Evolutionary conservation across 2,888 invertebrate genomes (phyloP), one percentile per base, ranked within the genome.

Genomic region (Atethmia centrago): DNA sequence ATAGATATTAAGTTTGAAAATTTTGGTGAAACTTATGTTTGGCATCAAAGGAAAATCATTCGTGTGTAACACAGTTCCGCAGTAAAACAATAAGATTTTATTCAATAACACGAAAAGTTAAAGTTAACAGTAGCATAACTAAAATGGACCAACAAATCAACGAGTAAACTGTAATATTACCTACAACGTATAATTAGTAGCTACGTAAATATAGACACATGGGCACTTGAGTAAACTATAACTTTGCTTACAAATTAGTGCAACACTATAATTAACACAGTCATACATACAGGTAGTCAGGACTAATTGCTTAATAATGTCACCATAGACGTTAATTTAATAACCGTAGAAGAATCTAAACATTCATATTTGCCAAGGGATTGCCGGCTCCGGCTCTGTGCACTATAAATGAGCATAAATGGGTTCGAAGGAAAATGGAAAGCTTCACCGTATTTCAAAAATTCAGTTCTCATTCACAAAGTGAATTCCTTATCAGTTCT

Each of bases 301-400:
- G 12, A 56, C 67, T 81, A 82, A 82, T 82, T 75, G 61, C 59
- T 82, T 69, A 76, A 84, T 81, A 81, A 74, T 61, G 28, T 66
- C 58, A 55, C 55, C 36, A 31, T 25, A 53, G 40, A 55, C 21
- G 49, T 28, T 53, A 28, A 81, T n/a, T 45, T 63, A 47, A 84
- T 74, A 70, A 62, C 56, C 16, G 51, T 63, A 51, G 40, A 74
- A 64, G 21, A 62, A 66, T 25, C 61, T 49, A 65, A 69, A 71
- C 42, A 75, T 58, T 61, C 25, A 25, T 67, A 58, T 74, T 74
- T 70, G 21, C 31, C 51, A 12, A 62, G 10, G 49, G n/a, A 70
- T 69, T 56, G 51, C 31, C 56, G 56, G 21, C 56, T 49, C 47
- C 49, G 45, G 25, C 21, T 14, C n/a, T 65, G 9, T 80, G 68